Conservation (phyloP, 2,888 invertebrate genomes). For the Gisinianus flammeolus region DNA sequence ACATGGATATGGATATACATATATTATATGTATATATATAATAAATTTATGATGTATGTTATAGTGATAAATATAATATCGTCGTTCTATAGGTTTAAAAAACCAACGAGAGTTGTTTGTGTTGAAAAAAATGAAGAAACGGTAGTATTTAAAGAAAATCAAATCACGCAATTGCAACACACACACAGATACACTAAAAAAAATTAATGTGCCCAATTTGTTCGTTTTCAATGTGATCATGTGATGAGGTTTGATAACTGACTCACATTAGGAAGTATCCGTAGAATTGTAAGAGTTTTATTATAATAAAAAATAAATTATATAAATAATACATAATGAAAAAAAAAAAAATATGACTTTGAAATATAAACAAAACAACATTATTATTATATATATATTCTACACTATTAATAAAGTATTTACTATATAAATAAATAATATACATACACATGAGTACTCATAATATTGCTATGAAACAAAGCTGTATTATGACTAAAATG, state of each 20-base stretch:
- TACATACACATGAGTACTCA: background rate
- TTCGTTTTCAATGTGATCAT: conserved; percentile 41
- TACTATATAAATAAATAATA: background rate
- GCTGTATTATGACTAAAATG: background rate
- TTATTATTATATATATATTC: background rate
- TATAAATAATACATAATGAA: conserved; percentile 6
- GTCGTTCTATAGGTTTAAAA: too few species aligned
- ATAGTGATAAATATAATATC: too few species aligned
- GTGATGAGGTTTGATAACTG: conserved; percentile 22
- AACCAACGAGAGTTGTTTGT: too few species aligned
- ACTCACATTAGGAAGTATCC: conserved; percentile 17
- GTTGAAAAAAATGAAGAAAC: too few species aligned
- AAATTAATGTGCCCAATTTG: conserved; percentile 40
- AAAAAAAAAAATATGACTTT: background rate
- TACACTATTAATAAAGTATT: background rate
- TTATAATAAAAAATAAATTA: conserved; percentile 18
- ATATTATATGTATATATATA: background rate
- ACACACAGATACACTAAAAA: too few species aligned
- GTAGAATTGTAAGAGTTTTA: conserved; percentile 20
- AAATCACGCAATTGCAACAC: background rate
- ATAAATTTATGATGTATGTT: background rate
- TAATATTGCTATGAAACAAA: background rate
- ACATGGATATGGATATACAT: too few species aligned
- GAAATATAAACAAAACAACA: background rate
- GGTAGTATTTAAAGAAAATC: too few species aligned